These are phyloP conservation scores for Clarias macrocephalus DNA, from an alignment of 2,113 vertebrate genomes.

Conservation along the genomic window DNA sequence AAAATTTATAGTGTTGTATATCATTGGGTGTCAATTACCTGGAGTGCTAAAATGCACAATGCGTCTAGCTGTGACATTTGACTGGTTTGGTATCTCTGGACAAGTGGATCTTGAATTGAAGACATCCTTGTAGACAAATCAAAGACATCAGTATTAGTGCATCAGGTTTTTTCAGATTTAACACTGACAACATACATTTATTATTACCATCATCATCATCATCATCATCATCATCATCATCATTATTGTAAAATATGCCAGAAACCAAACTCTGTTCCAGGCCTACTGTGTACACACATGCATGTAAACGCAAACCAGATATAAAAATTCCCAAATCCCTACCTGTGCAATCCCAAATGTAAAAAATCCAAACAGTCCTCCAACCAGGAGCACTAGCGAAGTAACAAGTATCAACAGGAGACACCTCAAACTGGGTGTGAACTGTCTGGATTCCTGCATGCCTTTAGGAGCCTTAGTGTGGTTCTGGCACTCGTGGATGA, in stretches of 20 bases:
- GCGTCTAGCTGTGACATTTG: too few species aligned
- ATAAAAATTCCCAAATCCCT: neutral
- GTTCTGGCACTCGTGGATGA: conserved; percentile 4
- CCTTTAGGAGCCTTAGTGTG: neutral
- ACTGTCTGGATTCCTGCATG: neutral
- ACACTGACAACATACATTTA: neutral
- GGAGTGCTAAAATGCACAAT: neutral
- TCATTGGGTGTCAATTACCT: neutral
- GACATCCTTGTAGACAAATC: neutral
- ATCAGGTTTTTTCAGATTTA: neutral
- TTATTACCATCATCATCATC: neutral
- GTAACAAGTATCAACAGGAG: neutral
- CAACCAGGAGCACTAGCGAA: conserved; percentile 1
- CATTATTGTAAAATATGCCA: neutral
- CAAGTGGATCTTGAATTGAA: neutral
- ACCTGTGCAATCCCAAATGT: conserved; percentile 20
- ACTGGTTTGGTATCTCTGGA: neutral
- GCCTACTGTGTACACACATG: neutral
- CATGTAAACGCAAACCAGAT: neutral
- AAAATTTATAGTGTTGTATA: neutral
- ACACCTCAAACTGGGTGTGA: neutral
- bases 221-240: neutral
- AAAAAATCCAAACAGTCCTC: neutral
- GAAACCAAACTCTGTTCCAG: neutral
- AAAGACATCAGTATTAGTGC: neutral